These are phyloP conservation scores for Pseudomyrmex sp. DNA, from an alignment of 1,140 invertebrate species.

Conservation along the genomic window DNA sequence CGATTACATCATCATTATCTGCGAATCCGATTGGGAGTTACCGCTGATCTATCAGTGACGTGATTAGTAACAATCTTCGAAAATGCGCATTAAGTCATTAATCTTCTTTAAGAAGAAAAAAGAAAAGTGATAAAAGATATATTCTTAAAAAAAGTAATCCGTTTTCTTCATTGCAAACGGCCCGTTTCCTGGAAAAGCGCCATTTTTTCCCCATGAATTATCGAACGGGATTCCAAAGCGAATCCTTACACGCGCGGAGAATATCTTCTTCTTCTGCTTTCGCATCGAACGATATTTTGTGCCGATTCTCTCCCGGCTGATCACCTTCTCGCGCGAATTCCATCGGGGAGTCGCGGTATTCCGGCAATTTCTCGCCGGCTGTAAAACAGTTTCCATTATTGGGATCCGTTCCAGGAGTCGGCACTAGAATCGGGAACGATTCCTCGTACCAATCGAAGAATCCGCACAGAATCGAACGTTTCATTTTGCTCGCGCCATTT, in stretches of 20 bases:
- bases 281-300: constrained; percentile 38
- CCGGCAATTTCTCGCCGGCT: constrained; percentile 41
- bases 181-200: constrained; percentile 55
- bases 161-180: not conserved
- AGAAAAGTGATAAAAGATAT: not conserved
- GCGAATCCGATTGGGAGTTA: not conserved
- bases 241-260: constrained; percentile 60
- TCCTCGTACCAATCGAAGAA: not conserved
- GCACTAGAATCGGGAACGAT: constrained; percentile 15
- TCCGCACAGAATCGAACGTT: constrained; percentile 4
- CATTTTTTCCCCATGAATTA: constrained; percentile 67
- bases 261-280: constrained; percentile 63
- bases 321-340: constrained; percentile 47
- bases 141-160: not conserved
- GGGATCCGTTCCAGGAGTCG: constrained; percentile 44
- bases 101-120: not conserved
- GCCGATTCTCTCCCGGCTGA: constrained; percentile 27
- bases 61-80: not conserved
- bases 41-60: not conserved
- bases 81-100: not conserved
- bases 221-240: constrained; percentile 67
- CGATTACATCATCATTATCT: constrained; percentile 21
- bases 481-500: not conserved
- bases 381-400: constrained; percentile 57
- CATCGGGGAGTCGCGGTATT: constrained; percentile 58